Conservation (phyloP, 1,140 invertebrate genomes). For the Diprion similis region DNA sequence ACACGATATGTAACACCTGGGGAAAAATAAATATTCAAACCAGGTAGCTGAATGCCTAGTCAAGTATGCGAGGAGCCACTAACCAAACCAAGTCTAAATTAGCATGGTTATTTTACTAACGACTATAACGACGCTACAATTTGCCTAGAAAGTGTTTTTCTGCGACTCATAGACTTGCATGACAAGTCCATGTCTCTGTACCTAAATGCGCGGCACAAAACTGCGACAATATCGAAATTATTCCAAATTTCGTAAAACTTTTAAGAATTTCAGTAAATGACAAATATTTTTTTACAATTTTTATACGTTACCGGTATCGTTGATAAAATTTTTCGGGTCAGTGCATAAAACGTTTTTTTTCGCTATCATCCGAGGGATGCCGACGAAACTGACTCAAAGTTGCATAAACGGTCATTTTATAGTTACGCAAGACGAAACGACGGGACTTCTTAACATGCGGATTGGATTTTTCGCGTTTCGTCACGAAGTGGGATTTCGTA, state of each 20-base stretch:
- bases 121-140: background rate
- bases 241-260: too few relatives aligned
- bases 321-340: background rate
- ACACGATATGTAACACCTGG: too few relatives aligned
- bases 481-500: background rate
- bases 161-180: background rate
- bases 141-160: background rate
- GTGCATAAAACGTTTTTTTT: background rate
- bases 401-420: background rate
- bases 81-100: background rate
- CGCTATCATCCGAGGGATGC: background rate
- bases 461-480: background rate
- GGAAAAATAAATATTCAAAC: background rate
- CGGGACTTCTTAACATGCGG: slow-evolving; percentile 1
- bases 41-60: background rate
- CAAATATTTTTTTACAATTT: background rate
- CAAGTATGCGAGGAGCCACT: background rate
- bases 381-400: background rate
- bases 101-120: background rate
- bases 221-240: too few relatives aligned
- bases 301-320: background rate
- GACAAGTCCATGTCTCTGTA: background rate
- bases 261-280: too few relatives aligned
- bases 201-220: background rate
- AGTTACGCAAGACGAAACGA: background rate